Evolutionary conservation across 2,888 invertebrate species (phyloP), one percentile per base, ranked within the genome.

Genomic region (Parapristionchus giblindavisi): DNA sequence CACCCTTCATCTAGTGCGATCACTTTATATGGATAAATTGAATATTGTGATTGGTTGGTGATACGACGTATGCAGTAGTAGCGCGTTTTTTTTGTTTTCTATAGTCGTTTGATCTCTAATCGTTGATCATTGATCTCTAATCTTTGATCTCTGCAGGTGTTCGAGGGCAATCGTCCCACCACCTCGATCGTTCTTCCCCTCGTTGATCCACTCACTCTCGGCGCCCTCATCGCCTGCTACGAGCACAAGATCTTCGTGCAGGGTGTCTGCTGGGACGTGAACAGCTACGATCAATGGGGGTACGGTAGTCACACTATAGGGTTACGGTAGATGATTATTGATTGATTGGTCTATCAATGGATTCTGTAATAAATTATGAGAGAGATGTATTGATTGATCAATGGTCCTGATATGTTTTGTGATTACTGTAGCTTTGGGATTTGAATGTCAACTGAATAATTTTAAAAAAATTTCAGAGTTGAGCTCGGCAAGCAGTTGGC

Each of bases 221-320:
- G 98, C 71, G 93, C 93, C 60, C 91, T 99, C 58, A 95, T 99
- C 88, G 98, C 95, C 0, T 92, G 95, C 90, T 99, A 99, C 89
- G 99, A 99, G 89, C 97, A 97, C 89, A 99, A 99, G 90, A 99
- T 99, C 85, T 99, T 99, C 90, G 93, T 94, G 0, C 99, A 99
- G 89, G 99, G 99, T 58, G 92, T 95, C 63, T 94, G 99, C 86
- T 99, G 99, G 99, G 94, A 98, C 89, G 96, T 99, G 88, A 99
- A 99, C 89, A 98, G 98, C 0, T 99, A 93, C 89, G 99, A 99
- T 91, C 99, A 99, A 88, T 99, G 98, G 97, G 99, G 99, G 93
- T 92, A 89, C 90, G 91, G 89, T 40, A 38, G 1, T 21, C 34
- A 27, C 34, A 52, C 34, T 51, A 24, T 52, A 38, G 36, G 52